These are phyloP conservation scores for Conomelus anceps DNA, from an alignment of 2,888 invertebrate genomes.

Conservation along the genomic window DNA sequence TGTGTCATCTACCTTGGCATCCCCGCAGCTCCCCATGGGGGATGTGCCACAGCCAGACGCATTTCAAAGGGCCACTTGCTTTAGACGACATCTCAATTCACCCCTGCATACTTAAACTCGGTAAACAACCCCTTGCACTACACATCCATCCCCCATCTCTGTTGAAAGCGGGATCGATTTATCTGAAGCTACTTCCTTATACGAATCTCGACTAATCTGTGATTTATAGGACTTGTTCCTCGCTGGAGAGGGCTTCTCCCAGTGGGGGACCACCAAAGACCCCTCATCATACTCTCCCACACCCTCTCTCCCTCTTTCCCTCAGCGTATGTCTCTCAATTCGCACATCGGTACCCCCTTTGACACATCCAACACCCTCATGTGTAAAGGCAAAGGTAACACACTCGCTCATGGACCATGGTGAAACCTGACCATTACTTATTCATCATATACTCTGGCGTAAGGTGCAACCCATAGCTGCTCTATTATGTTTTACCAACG, in stretches of 20 bases:
- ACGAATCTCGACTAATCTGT: neutral
- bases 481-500: neutral
- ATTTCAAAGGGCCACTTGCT: neutral
- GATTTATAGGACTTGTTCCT: neutral
- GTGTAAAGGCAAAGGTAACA: neutral
- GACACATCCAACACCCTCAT: neutral
- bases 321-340: neutral
- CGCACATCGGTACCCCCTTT: neutral
- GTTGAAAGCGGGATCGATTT: neutral
- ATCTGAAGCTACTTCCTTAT: neutral
- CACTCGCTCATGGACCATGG: too few relatives aligned
- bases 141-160: neutral
- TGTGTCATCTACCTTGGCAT: neutral
- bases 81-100: neutral
- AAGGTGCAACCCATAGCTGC: neutral
- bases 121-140: neutral
- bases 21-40: neutral
- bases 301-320: neutral
- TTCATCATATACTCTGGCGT: neutral
- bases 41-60: neutral
- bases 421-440: neutral
- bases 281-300: neutral
- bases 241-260: neutral
- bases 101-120: neutral
- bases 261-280: neutral